Evolutionary conservation across 2,113 vertebrate species (phyloP), one percentile per base, ranked within the genome.

Genomic region (human (Homo sapiens)): DNA sequence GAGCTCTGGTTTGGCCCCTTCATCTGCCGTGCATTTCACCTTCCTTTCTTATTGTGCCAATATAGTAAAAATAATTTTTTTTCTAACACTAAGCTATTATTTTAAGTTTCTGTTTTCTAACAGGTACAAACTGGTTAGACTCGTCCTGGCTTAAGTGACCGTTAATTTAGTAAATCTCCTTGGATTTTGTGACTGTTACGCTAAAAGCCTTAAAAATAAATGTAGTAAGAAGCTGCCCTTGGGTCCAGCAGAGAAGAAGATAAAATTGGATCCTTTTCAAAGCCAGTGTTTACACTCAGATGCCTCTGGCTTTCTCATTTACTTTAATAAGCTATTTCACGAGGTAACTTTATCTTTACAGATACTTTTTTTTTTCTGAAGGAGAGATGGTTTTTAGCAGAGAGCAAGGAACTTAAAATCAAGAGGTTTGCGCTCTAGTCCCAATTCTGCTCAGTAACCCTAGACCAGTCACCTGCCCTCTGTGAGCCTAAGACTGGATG

Each of bases 301-400:
- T 80, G 68, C 10, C 16, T 35, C 83, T 45, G 59, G 43, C 27
- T 83, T 92, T 89, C 86, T 90, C 30, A 18, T 73, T 96, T 96
- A 93, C n/a, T 94, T 94, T 94, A 90, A 96, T 9, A 90, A 90
- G 61, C 48, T 55, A 50, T 83, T 92, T 94, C 64, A 90, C 8
- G 18, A 66, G 61, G 35, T 90, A 75, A 80, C 43, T 38, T 90
- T 90, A 87, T 87, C 40, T 96, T 93, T 93, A 61, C 75, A 81
- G 80, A 89, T 13, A 43, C 2, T 57, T 82, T 85, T 57, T 43
- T 52, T 20, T 66, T 85, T 87, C 75, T 43, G 4, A 89, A 88
- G 17, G 22, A 38, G 38, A 83, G 20, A 48, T 75, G 78, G 8
- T 55, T 87, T 90, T 73, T 59, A 76, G 57, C 3, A 68, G 61